phyloP scores from a whole-genome alignment of 2,113 vertebrate species.

The Stomatorhinus ivindoensis region DNA sequence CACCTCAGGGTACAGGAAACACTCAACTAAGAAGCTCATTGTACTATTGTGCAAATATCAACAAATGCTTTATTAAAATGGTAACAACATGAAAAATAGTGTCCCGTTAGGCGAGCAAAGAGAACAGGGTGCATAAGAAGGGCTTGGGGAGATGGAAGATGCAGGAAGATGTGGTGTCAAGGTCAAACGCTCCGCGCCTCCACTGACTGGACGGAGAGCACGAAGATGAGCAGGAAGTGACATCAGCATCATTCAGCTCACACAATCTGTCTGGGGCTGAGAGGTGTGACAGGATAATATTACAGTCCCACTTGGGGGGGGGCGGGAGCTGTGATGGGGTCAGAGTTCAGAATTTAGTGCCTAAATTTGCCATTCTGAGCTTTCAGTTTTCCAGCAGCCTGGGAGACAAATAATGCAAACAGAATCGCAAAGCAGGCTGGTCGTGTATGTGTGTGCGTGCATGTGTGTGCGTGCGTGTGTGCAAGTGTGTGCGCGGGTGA shows the following conservation, averaged over 20 bases:
- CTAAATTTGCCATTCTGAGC: conserved; percentile 5
- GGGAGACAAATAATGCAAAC: background rate
- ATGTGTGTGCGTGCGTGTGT: background rate
- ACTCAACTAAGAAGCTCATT: background rate
- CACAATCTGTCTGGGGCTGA: background rate
- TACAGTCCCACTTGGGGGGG: background rate
- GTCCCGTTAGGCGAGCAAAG: background rate
- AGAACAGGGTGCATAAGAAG: background rate
- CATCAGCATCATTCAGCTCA: background rate
- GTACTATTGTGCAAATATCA: background rate
- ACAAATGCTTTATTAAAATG: background rate
- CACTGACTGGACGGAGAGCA: background rate
- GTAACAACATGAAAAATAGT: background rate
- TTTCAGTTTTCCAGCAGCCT: background rate
- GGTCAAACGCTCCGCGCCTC: background rate
- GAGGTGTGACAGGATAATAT: conserved; percentile 1
- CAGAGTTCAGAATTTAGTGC: background rate
- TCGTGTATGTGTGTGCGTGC: background rate
- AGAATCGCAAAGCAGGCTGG: background rate
- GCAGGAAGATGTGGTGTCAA: background rate
- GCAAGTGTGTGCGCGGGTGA: background rate
- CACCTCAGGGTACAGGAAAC: background rate
- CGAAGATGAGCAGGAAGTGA: background rate
- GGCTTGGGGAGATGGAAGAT: background rate
- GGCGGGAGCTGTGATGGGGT: background rate